Percentiles rank a stretch among this genome's conserved stretches.
Conservation (phyloP, 2,888 invertebrate species). For the Stenotaenia linearis region DNA sequence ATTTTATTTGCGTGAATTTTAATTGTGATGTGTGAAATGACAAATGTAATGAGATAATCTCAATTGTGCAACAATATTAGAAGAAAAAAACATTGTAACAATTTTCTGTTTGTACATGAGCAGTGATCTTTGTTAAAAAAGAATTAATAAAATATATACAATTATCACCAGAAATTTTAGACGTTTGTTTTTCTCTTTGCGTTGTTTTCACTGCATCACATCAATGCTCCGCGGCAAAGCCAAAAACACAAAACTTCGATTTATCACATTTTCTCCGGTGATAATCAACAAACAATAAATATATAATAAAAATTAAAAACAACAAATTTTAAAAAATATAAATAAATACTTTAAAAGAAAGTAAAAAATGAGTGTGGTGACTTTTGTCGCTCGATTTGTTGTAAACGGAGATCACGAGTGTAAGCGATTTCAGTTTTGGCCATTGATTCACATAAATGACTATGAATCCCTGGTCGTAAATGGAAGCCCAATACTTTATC, state of each 20-base stretch:
- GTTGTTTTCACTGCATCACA: too few relatives aligned
- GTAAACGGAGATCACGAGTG: conserved; percentile 30
- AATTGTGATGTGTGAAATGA: neutral
- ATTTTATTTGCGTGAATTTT: neutral
- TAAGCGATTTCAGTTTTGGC: conserved; percentile 33
- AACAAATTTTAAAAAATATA: neutral
- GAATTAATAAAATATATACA: too few relatives aligned
- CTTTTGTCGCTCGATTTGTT: conserved; percentile 3
- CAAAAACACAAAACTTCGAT: too few relatives aligned
- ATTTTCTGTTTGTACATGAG: neutral
- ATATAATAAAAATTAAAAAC: too few relatives aligned
- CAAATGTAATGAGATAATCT: too few relatives aligned
- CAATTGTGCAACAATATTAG: neutral
- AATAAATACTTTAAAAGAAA: neutral
- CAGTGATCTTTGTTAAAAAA: too few relatives aligned
- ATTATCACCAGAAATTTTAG: too few relatives aligned
- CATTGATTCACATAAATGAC: conserved; percentile 29
- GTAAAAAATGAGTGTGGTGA: neutral
- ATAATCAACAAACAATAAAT: too few relatives aligned
- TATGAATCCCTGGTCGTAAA: neutral
- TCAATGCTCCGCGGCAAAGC: too few relatives aligned
- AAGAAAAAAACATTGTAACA: neutral
- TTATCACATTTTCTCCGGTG: too few relatives aligned
- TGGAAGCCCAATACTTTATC: conserved; percentile 29
- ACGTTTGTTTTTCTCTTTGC: too few relatives aligned